A percentile compares a stretch with the other conserved stretches of the same genome.
Conservation (phyloP, 2,113 vertebrate species). For the Ceuthmochares aereus region DNA sequence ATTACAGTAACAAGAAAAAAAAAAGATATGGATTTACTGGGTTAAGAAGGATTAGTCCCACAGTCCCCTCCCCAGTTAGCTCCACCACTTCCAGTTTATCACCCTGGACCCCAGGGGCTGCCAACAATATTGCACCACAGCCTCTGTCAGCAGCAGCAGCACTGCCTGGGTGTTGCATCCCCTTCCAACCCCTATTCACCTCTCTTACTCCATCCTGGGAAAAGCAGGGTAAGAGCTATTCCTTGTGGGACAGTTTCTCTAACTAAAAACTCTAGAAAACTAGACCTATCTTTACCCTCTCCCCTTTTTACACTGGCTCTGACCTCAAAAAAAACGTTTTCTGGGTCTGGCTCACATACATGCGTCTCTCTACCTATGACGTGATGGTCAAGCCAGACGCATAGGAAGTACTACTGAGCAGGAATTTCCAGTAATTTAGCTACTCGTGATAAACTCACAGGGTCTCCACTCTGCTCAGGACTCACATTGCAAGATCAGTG, state of each 20-base stretch:
- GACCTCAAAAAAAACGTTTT: background rate
- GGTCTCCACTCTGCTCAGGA: background rate
- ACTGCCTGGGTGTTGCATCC: background rate
- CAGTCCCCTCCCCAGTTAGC: background rate
- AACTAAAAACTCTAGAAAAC: too few relatives aligned
- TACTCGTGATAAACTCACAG: background rate
- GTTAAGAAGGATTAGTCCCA: background rate
- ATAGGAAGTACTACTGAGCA: background rate
- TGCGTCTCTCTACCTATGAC: fast-evolving
- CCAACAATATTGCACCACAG: background rate
- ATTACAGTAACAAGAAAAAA: background rate
- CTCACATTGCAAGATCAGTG: background rate
- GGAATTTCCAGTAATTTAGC: background rate
- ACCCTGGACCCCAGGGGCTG: background rate
- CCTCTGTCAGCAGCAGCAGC: background rate
- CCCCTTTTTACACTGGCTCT: background rate
- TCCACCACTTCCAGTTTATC: background rate
- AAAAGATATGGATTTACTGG: background rate
- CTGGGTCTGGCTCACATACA: background rate
- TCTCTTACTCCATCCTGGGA: background rate
- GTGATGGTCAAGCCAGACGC: background rate
- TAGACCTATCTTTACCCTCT: background rate
- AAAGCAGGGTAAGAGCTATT: background rate
- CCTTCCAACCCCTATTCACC: background rate
- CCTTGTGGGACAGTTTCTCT: background rate